Evolutionary conservation across 2,888 invertebrate species (phyloP), one percentile per base, ranked within the genome.

Genomic region (Cancer borealis): DNA sequence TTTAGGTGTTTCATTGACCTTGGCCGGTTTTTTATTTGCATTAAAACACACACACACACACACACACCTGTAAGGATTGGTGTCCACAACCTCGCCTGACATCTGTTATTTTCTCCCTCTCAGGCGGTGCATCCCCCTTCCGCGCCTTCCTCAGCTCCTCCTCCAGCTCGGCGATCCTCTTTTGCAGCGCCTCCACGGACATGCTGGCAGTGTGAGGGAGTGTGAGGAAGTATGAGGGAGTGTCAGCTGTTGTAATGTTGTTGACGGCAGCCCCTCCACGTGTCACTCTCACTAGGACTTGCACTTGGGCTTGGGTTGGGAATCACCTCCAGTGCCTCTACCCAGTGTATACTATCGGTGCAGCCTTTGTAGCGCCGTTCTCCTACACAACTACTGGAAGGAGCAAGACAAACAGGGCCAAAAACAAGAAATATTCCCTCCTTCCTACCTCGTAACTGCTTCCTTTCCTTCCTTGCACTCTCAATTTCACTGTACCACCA

Each of bases 31-130:
- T 39, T 39, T 2, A 39, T 39, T 39, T 39, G 39, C 54, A 21
- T 54, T 17, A 14, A 91, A 54, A 92, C 46, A 26, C 88, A 92
- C 30, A n/a, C 26, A n/a, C 79, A 79, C 79, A 26, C 79, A 26
- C 47, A 21, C 88, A 96, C 97, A 98, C 98, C 98, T 98, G 97
- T 99, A 99, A 0, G 99, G 99, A 97, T 99, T 99, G 0, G 99
- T 98, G 97, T 99, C 99, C 17, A 99, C 98, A 14, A 99, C 99
- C 97, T 99, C 99, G 0, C 98, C 97, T 88, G 99, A 99, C 96
- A 96, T 96, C 39, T 96, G 93, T 91, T 39, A 96, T 96, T 88
- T 95, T 96, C 39, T 94, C 92, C 66, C 96, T 91, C 6, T 39
- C 92, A 5, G 87, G 30, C 3, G 79, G 89, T 10, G n/a, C 79